Base-by-base conservation (phyloP, 2,113 vertebrate species). In the Helogale parvula region DNA sequence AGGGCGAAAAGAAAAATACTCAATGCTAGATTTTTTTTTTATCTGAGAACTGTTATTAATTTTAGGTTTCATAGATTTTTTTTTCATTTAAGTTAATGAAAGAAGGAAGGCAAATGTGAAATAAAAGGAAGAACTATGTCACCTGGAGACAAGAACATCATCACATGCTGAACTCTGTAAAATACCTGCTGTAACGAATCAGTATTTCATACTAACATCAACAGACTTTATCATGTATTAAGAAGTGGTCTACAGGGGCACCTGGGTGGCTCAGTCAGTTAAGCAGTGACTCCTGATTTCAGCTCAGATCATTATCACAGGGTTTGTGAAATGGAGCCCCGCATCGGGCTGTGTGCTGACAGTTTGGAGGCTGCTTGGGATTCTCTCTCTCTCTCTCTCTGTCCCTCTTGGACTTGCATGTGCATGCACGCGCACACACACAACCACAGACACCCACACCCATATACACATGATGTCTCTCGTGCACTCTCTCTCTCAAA, bases 41-140 rank as follows among this genome's bases (percentile, higher is more conserved):
- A 60, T 23, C 21, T 60, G 21, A 86, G 41, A 93, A 91, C 29
- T 68, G 41, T 50, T 77, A 66, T 92, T 89, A 74, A 85, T 33
- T 96, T 86, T 52, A 93, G 33, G 7, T 16, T 90, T 33, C 7
- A 93, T 21, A 7, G 4, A 52, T 82, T 93, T 60, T 52, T 4
- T 97, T 91, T 65, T 47, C 29, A 76, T 95, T 91, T 85, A 79
- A 54, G 66, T 38, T 81, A 69, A 82, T 25, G 80, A 96, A 13
- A 66, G 23, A 77, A 69, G 19, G 35, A 27, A 63, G 57, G 41
- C 1, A 35, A 31, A 41, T 87, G 7, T 33, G 57, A 88, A 65
- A 38, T 79, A 80, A 85, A 88, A 19, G 41, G 54, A 83, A 41
- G 33, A 41, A n/a, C 81, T 79, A 38, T 27, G 13, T 65, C n/a